Evolutionary conservation across 2,113 vertebrate species (phyloP).

Genomic region (Capreolus pygargus): DNA sequence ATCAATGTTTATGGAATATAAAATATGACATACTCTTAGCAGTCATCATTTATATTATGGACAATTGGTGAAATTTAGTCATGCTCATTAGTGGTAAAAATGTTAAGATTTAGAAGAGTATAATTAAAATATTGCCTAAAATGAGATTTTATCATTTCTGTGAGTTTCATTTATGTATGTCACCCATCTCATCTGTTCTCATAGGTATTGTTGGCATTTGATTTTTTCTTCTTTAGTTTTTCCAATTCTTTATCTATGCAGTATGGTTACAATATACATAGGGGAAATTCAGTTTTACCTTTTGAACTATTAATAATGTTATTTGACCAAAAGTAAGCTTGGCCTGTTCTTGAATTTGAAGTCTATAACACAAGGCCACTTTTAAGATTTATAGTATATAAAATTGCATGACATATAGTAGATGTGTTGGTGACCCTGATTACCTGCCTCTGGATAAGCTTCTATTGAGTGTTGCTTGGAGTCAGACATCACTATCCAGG

Average conservation of each 20-base stretch:
- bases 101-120: not conserved
- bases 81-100: not conserved
- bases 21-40: not conserved
- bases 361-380: not conserved
- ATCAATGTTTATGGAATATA: not conserved
- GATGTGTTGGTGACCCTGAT: not conserved
- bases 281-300: not conserved
- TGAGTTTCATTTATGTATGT: not conserved
- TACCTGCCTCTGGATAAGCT: not conserved
- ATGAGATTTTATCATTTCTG: not conserved
- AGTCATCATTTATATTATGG: not conserved
- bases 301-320: not conserved
- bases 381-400: not conserved
- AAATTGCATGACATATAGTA: not conserved
- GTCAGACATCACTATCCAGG: not conserved
- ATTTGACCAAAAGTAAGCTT: not conserved
- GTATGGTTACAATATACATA: not conserved
- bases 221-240: not conserved
- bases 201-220: not conserved
- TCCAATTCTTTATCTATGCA: not conserved
- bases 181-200: not conserved
- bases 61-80: slow-evolving; percentile 13
- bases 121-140: slow-evolving; percentile 19
- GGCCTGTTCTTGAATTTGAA: not conserved
- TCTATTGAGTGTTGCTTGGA: not conserved